Evolutionary conservation across 2,113 vertebrate genomes (phyloP).

Genomic region (Taurulus bubalis): DNA sequence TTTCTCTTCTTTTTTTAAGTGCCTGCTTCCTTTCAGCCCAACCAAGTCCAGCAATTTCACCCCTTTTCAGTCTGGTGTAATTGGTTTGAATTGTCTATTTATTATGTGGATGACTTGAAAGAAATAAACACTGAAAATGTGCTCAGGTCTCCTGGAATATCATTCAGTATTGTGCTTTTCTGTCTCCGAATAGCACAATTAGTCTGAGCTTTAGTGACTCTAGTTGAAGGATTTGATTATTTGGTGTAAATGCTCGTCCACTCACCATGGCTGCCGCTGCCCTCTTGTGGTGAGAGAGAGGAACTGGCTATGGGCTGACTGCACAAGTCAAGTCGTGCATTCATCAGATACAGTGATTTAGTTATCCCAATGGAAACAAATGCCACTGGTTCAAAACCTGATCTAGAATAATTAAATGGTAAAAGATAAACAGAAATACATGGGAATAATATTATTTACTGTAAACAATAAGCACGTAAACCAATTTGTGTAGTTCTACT

Average conservation of each 20-base stretch:
- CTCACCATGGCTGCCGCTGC: conserved; percentile 58
- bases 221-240: background rate
- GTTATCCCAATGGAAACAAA: background rate
- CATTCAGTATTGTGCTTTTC: background rate
- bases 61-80: conserved; percentile 66
- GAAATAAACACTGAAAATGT: conserved; percentile 82
- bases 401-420: background rate
- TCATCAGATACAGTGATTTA: background rate
- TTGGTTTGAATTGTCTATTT: conserved; percentile 83
- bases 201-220: conserved; percentile 2
- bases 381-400: background rate
- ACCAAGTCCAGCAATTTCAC: conserved; percentile 60
- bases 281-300: conserved; percentile 74
- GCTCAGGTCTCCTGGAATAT: background rate
- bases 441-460: background rate
- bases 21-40: conserved; percentile 67
- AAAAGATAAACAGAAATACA: background rate
- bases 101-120: conserved; percentile 81
- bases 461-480: background rate
- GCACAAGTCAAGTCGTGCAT: background rate
- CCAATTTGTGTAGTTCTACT: background rate
- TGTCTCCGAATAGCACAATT: background rate
- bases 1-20: conserved; percentile 47
- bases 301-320: background rate
- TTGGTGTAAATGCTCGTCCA: background rate